Evolutionary conservation across 2,888 invertebrate genomes (phyloP), one percentile per base, ranked within the genome.

Genomic region (Fragum whitleyi): DNA sequence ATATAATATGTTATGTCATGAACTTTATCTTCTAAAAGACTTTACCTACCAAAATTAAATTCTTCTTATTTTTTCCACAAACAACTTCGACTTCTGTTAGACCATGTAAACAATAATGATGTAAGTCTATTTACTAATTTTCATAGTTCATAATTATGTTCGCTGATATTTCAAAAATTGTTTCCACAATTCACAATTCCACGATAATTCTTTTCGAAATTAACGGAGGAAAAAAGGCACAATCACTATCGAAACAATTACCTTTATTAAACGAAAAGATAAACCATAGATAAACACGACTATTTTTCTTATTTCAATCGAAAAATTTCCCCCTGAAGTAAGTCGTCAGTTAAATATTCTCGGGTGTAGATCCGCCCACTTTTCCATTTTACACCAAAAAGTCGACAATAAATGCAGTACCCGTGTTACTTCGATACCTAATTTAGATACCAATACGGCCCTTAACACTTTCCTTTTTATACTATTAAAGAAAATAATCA

Each of bases 251-350:
- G 47, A 19, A 47, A 47, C 47, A n/a, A 14, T 9, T n/a, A 47
- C 14, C n/a, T 47, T 47, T 19, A 19, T 47, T 47, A 19, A 47
- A 47, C 14, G 47, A 47, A 47, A 47, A 47, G 47, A 47, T 47
- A 47, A 47, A 5, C 47, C 14, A 57, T 57, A 57, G 57, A 57
- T 57, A 57, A 57, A 57, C 57, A 23, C 57, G 26, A 6, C 26
- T 23, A 19, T 57, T 57, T 57, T 57, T 57, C 57, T 57, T 23
- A 19, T 57, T 57, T 57, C 57, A 57, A 57, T 57, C 26, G 57
- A 57, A 21, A 57, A 57, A 57, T 7, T n/a, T 57, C 3, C 51
- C 57, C 11, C n/a, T 57, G 57, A 26, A 26, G 57, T 57, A 23
- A 11, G 57, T 57, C 19, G 14, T 9, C n/a, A 47, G 47, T 47